These are phyloP conservation scores for Drosophila rufa DNA, from an alignment of 1,140 invertebrate genomes.

Conservation along the genomic window DNA sequence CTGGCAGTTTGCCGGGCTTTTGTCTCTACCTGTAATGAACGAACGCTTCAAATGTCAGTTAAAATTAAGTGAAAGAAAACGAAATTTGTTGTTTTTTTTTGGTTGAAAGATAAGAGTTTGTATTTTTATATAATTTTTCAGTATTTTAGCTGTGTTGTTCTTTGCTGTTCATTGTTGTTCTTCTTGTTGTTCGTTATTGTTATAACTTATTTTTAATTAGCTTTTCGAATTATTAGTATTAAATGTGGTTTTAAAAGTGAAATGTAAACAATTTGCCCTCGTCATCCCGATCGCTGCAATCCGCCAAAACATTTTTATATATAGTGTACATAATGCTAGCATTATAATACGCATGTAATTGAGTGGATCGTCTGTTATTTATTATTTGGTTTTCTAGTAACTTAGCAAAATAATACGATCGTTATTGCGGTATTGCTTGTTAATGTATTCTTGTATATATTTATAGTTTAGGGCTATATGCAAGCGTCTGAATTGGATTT, in stretches of 20 bases:
- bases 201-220: conserved; percentile 69
- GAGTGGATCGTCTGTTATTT: conserved; percentile 37
- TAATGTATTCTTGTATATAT: conserved; percentile 36
- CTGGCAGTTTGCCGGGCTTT: too few species aligned
- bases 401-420: conserved; percentile 46
- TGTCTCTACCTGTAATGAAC: too few species aligned
- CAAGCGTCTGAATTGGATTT: conserved; percentile 41
- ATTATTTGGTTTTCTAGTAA: conserved; percentile 44
- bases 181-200: conserved; percentile 47
- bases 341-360: conserved; percentile 31
- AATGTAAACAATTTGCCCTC: conserved; percentile 70
- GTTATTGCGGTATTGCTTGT: conserved; percentile 41
- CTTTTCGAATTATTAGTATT: conserved; percentile 76
- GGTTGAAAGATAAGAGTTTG: conserved; percentile 80
- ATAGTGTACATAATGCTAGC: conserved; percentile 21
- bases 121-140: conserved; percentile 83
- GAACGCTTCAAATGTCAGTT: too few species aligned
- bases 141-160: conserved; percentile 79
- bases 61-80: background rate
- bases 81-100: conserved; percentile 16
- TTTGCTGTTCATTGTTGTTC: conserved; percentile 52
- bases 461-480: conserved; percentile 24
- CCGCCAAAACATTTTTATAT: conserved; percentile 47
- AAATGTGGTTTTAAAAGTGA: conserved; percentile 75
- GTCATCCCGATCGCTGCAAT: conserved; percentile 24